Evolutionary conservation across 2,113 vertebrate species (phyloP), one percentile per base, ranked within the genome.

Genomic region (Acanthochromis polyacanthus): DNA sequence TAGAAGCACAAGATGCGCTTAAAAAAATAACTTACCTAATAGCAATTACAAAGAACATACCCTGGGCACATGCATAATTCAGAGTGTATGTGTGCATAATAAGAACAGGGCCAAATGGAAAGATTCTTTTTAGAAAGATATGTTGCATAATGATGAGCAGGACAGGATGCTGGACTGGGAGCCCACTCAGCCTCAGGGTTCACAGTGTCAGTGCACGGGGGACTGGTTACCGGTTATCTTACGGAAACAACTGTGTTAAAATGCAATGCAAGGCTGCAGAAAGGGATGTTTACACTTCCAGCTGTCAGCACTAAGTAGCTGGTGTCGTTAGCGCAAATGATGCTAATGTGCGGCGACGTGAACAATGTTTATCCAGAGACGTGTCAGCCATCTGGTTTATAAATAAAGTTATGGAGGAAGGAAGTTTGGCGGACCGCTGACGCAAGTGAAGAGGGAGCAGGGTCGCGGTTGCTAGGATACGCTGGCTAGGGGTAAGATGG

Each of bases 401-500:
- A 91, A 91, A 91, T 91, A 91, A 91, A 93, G 90, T 92, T 92
- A 82, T 83, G 2, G 40, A 78, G 88, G 85, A 89, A 83, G 89
- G 88, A 91, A 91, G 91, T 92, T 91, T 60, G 75, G 69, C 23
- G 46, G 46, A 50, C 55, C 14, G 40, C 73, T 89, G 90, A 92
- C 85, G 83, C 85, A 86, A 82, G 83, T 79, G 73, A 86, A 85
- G 89, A 90, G 67, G 71, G 76, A 83, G 78, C 56, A 75, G 86
- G 85, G 80, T 91, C 62, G 55, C 20, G 78, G 93, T 93, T 92
- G 93, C 93, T 90, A 89, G 89, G 91, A 90, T 74, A 93, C 88
- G n/a, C 80, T 69, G 84, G 84, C 68, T 22, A 65, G 80, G 78
- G 86, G 79, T 83, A 87, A 75, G 75, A 77, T 73, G 32, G 32